Conservation (phyloP, 2,888 invertebrate genomes). For the Apamea anceps region DNA sequence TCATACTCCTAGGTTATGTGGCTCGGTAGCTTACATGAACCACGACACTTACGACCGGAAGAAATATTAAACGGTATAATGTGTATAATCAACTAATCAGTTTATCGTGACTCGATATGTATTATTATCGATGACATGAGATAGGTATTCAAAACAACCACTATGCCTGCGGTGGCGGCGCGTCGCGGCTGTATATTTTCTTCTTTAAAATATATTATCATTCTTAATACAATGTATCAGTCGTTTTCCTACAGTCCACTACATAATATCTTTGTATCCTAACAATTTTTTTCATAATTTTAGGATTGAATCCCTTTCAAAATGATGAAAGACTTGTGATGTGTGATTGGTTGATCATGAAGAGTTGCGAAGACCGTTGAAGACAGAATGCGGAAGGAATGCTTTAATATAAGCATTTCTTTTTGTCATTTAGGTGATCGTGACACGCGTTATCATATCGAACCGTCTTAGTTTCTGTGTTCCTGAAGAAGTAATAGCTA, state of each 20-base stretch:
- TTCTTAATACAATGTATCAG: not conserved
- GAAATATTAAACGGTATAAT: constrained; percentile 42
- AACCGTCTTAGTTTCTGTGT: not conserved
- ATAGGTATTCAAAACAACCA: constrained; percentile 43
- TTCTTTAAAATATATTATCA: not conserved
- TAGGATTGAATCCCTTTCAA: too few relatives aligned
- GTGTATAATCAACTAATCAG: constrained; percentile 43
- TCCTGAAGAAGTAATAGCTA: not conserved
- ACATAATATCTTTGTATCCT: not conserved
- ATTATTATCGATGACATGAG: constrained; percentile 41
- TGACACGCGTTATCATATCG: not conserved
- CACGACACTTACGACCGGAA: constrained; percentile 49
- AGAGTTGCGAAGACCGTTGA: not conserved
- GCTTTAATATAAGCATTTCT: not conserved
- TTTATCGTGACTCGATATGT: constrained; percentile 38
- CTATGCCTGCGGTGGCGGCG: not conserved
- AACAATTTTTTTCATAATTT: not conserved
- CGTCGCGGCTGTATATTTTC: not conserved
- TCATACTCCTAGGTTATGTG: constrained; percentile 40
- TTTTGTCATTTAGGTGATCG: not conserved
- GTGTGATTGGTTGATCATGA: not conserved
- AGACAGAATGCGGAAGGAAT: not conserved
- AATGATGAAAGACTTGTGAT: too few relatives aligned
- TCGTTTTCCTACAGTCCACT: not conserved
- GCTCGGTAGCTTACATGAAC: constrained; percentile 17